Conservation (phyloP, 2,888 invertebrate species). For the Drosophila histrio region DNA sequence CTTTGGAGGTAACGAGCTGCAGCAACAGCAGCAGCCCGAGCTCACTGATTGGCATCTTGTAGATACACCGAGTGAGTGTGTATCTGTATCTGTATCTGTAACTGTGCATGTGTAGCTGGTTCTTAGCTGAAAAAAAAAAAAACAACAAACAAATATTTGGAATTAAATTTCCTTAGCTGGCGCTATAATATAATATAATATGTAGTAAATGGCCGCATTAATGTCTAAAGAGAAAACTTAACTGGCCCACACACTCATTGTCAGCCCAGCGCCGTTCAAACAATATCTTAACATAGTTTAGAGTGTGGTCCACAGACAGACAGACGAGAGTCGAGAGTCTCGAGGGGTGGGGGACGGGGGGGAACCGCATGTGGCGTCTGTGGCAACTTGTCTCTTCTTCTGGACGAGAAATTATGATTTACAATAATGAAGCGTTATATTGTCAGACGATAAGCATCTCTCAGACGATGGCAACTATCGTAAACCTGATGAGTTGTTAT, state of each 20-base stretch:
- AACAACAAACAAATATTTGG: too few species aligned
- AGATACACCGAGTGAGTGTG: neutral
- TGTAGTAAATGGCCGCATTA: conserved; percentile 73
- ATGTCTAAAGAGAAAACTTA: conserved; percentile 62
- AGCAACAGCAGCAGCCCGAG: conserved; percentile 25
- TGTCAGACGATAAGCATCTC: conserved; percentile 72
- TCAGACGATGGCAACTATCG: conserved; percentile 50
- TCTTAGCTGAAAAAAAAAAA: conserved; percentile 17
- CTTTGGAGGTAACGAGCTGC: conserved; percentile 72
- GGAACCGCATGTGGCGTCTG: conserved; percentile 59
- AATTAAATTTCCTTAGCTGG: conserved; percentile 37
- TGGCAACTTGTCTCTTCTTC: conserved; percentile 27
- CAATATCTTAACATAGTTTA: conserved; percentile 72
- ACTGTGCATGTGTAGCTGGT: conserved; percentile 19
- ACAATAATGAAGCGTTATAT: conserved; percentile 77
- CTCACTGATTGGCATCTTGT: conserved; percentile 72
- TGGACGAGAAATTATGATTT: conserved; percentile 71
- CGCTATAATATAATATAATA: conserved; percentile 63
- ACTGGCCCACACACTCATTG: conserved; percentile 77
- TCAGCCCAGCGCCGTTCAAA: conserved; percentile 62
- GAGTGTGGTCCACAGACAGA: conserved; percentile 60
- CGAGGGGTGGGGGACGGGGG: neutral
- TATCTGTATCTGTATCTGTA: conserved; percentile 18
- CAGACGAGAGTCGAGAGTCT: neutral
- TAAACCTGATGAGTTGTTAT: conserved; percentile 78